Base-by-base conservation (phyloP, 2,113 vertebrate species). In the Poeciliopsis retropinna region DNA sequence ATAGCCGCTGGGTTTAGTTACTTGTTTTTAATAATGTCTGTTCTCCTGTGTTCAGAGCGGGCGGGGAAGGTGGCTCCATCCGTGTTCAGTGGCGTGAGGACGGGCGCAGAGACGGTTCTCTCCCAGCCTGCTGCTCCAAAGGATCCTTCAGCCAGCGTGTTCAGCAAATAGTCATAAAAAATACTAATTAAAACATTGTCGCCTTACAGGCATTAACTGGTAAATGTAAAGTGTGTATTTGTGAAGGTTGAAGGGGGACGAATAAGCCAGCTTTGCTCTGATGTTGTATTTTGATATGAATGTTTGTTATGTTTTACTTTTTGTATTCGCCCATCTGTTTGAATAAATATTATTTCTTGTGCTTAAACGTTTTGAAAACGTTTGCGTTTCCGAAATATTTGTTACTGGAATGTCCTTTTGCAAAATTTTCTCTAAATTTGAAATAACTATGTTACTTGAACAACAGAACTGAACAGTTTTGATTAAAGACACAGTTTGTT, bases 61-160 rank as follows among this genome's bases (percentile, higher is more conserved):
- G 92, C 95, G 77, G 97, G 98, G 0, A 92, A 91, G 3, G 93
- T 91, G 1, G 97, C 98, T 39, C 97, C 98, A 0, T 99, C 98
- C 0, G 81, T 99, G 60, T 99, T 99, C 92, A 97, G 97, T 75
- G 84, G 85, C 0, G 87, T 89, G 68, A 94, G 96, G 80, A 94
- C 96, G 0, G 97, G 97, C 14, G 78, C 80, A 0, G 98, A 99
- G 92, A 99, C 97, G 0, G 95, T 91, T 60, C 94, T 99, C 41
- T 93, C 95, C 31, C 96, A 96, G 51, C 93, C 95, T 0, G 92
- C 93, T 71, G 70, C 93, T 68, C 80, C 84, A 0, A 93, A 90
- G 82, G 32, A 83, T 32, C 94, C 96, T 0, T 87, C 95, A 71
- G 95, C 95, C 90, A 98, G 97, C 1, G 94, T 97, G 73, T 97